Evolutionary conservation across 2,888 invertebrate species (phyloP), one percentile per base, ranked within the genome.

Genomic region (Diplazon laetatorius): DNA sequence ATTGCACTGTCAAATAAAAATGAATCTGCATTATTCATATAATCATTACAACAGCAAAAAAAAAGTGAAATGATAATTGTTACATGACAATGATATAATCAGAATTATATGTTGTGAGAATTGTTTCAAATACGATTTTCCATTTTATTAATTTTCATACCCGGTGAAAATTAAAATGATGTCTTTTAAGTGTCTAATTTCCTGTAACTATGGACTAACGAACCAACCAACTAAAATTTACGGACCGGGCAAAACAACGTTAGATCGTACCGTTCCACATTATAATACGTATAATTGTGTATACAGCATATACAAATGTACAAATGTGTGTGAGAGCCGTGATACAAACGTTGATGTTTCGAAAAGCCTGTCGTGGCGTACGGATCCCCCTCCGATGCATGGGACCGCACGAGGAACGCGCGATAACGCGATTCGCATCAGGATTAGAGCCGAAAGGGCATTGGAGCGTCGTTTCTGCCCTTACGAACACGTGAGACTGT

Each of bases 101-200:
- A n/a, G n/a, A n/a, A n/a, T n/a, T n/a, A n/a, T n/a, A n/a, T n/a
- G n/a, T n/a, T n/a, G n/a, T n/a, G n/a, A 8, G 37, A 8, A 12
- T 37, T 37, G 10, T 10, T 37, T 1, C 37, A 37, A 8, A 37
- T 6, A 37, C n/a, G n/a, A n/a, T n/a, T n/a, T n/a, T n/a, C n/a
- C n/a, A n/a, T n/a, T n/a, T n/a, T n/a, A n/a, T n/a, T n/a, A n/a
- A n/a, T n/a, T n/a, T n/a, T n/a, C n/a, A n/a, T n/a, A n/a, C n/a
- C n/a, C n/a, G n/a, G n/a, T n/a, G n/a, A n/a, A n/a, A n/a, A n/a
- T n/a, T 12, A 35, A 55, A 55, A 25, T 30, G 3, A 18, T 81
- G 82, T 84, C 55, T 75, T 76, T 78, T 70, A 69, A 78, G 79
- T 63, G 62, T 69, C 85, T 82, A 84, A 85, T 85, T 83, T 78